Evolutionary conservation across 2,888 invertebrate genomes (phyloP), one percentile per base, ranked within the genome.

Genomic region (Notocelia uddmanniana): DNA sequence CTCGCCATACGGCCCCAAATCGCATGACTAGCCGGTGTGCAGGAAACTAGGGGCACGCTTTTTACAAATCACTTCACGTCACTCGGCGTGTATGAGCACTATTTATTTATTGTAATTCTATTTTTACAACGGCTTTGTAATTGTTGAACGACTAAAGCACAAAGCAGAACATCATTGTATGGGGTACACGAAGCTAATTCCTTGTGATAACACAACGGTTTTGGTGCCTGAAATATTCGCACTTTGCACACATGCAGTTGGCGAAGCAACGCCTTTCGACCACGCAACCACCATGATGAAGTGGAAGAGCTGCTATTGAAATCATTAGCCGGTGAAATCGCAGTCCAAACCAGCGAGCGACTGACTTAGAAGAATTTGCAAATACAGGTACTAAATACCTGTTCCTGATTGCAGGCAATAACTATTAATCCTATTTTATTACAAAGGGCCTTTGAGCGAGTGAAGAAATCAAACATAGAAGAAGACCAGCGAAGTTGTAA

Each of bases 91-190:
- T 82, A 81, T 82, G 77, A 79, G 81, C 82, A 82, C 85, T 89
- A 86, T 90, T 90, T 90, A 89, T 90, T 91, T 89, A 81, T 86
- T 86, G 82, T 90, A 89, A 91, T 89, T 84, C 86, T 88, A 89
- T 91, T 90, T 89, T 88, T 87, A 83, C 85, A 86, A 66, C 74
- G 74, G 79, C 82, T 84, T 85, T 86, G 83, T 83, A 83, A 85
- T 85, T 82, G 83, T 82, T 78, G 71, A 74, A 52, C 74, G 75
- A 71, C 67, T 71, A 66, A 52, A 13, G 58, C 45, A 62, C 62
- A 62, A 69, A 31, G 52, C 37, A 26, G 48, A 63, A 19, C 6
- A 6, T 19, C 8, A 8, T 37, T 19, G 70, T 41, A 13, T 41
- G 9, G 11, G 9, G 11, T 3, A 13, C 41, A 15, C 5, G 18